These are phyloP conservation scores for Drosophila persimilis DNA, from an alignment of 1,140 invertebrate genomes.

Conservation along the genomic window DNA sequence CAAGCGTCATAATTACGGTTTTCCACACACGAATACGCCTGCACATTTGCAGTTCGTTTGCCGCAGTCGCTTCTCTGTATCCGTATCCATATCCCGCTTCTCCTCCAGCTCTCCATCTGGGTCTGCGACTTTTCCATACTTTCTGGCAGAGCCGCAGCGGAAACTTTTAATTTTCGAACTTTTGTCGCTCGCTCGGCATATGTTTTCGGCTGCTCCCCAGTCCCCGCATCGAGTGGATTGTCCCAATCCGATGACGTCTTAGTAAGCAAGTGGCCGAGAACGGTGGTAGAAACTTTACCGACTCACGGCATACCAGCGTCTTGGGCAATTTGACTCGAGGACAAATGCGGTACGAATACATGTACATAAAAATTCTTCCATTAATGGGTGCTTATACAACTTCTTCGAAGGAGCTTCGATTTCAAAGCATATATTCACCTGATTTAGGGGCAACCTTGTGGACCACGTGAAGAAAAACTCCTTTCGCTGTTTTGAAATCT, in stretches of 20 bases:
- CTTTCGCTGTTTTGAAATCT: no score
- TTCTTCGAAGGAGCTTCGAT: no score
- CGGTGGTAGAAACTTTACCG: no score
- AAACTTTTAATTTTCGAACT: conserved; percentile 62
- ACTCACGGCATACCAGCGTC: no score
- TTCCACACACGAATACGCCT: conserved; percentile 4
- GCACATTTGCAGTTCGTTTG: background rate
- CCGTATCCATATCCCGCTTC: conserved; percentile 10
- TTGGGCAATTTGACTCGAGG: no score
- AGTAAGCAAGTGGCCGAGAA: conserved; percentile 30
- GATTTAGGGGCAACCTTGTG: no score
- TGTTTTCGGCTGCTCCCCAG: conserved; percentile 5
- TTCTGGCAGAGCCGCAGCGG: conserved; percentile 8
- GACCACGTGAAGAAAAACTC: no score
- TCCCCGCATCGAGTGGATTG: conserved; percentile 11
- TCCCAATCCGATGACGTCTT: conserved; percentile 49
- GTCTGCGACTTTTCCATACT: conserved; percentile 42
- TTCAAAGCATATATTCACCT: no score
- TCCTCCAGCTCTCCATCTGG: background rate
- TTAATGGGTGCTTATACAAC: no score
- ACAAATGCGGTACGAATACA: no score
- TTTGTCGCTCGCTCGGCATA: conserved; percentile 54
- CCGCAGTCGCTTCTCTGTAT: background rate
- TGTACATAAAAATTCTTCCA: no score
- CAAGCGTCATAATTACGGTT: conserved; percentile 49